These are phyloP conservation scores for Coregonus ussuriensis DNA, from an alignment of 2,797 vertebrate genomes.

Conservation along the genomic window DNA sequence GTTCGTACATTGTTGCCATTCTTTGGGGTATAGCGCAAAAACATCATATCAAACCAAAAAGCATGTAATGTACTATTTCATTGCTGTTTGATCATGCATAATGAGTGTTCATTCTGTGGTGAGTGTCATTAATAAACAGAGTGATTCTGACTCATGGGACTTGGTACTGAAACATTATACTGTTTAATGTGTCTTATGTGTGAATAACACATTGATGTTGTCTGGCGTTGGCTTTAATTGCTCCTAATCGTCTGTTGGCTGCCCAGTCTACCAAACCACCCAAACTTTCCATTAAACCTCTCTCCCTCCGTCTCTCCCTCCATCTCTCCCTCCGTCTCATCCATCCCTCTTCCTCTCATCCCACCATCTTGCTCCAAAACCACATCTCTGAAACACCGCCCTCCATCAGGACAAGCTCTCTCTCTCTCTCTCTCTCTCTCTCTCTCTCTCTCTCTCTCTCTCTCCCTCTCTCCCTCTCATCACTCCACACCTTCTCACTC, in stretches of 20 bases:
- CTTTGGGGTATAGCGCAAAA: not conserved
- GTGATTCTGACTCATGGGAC: slow-evolving; percentile 39
- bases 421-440: too few relatives aligned
- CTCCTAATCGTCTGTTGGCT: slow-evolving; percentile 51
- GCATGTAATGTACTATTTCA: not conserved
- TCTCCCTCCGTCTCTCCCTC: not conserved
- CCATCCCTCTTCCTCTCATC: not conserved
- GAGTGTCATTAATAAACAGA: slow-evolving; percentile 8
- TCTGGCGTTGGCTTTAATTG: slow-evolving; percentile 61
- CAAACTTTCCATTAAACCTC: slow-evolving; percentile 48
- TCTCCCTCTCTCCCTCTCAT: not conserved
- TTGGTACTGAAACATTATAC: slow-evolving; percentile 1
- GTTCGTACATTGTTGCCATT: not conserved
- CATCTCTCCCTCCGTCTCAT: not conserved
- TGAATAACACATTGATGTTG: slow-evolving; percentile 50
- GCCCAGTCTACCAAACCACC: slow-evolving; percentile 40
- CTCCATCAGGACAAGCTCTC: slow-evolving; percentile 13
- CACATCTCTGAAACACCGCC: too few relatives aligned
- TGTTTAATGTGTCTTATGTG: slow-evolving; percentile 41
- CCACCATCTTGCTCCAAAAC: not conserved
- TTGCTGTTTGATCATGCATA: not conserved
- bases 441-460: not conserved
- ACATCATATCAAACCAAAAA: not conserved
- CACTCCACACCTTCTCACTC: not conserved
- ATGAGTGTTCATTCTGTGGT: slow-evolving; percentile 9